These are phyloP conservation scores for Tetraodon nigroviridis DNA, from an alignment of 2,113 vertebrate species.

Conservation along the genomic window DNA sequence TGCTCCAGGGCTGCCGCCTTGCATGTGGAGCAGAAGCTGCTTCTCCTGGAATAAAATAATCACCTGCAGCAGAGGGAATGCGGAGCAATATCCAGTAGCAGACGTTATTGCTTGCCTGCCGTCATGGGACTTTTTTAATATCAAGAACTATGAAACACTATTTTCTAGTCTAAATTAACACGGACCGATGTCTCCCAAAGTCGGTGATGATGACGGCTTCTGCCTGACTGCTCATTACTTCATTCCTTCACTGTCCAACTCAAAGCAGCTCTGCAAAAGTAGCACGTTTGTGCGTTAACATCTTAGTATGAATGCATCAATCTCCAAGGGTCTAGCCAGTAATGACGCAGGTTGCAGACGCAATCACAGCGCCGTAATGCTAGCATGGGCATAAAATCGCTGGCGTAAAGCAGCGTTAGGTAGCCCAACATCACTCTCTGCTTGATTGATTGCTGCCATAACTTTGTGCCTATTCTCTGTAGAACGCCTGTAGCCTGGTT, in stretches of 20 bases:
- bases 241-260: background rate
- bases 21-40: conserved; percentile 16
- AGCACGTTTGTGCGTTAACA: background rate
- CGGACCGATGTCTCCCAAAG: conserved; percentile 8
- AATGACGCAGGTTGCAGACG: no score
- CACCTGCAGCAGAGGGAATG: conserved; percentile 30
- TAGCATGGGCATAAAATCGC: no score
- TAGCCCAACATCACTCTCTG: no score
- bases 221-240: conserved; percentile 1
- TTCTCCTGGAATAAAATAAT: conserved; percentile 28
- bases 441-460: no score
- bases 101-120: conserved; percentile 37
- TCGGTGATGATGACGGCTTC: conserved; percentile 15
- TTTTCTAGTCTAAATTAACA: conserved; percentile 22
- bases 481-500: no score
- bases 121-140: conserved; percentile 39
- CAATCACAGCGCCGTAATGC: no score
- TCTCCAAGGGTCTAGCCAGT: no score
- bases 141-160: conserved; percentile 14
- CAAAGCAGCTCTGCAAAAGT: background rate
- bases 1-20: conserved; percentile 19
- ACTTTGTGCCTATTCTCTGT: no score
- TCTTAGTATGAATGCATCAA: background rate
- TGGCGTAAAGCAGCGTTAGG: no score
- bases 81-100: conserved; percentile 38